Percentiles rank a stretch among this genome's conserved stretches.
Evolutionary conservation across 2,888 invertebrate genomes (phyloP).

Genomic region (Limenitis camilla): DNA sequence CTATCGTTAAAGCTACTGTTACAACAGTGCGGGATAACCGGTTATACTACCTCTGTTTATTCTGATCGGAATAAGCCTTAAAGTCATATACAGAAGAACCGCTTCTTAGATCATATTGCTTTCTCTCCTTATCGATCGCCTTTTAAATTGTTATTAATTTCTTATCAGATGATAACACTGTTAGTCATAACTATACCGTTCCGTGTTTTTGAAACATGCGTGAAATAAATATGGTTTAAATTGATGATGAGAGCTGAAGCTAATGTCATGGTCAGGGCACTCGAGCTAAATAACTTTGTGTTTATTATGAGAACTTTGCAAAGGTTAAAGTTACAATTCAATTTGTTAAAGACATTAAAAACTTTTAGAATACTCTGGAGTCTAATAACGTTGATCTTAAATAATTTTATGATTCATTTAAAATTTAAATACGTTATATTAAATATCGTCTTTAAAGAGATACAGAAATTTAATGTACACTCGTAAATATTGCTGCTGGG

Average conservation of each 20-base stretch:
- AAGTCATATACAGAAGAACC: conserved; percentile 34
- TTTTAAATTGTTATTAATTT: conserved; percentile 37
- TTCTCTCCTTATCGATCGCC: conserved; percentile 37
- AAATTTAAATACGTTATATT: conserved; percentile 18
- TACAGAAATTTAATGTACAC: conserved; percentile 33
- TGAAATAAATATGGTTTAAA: neutral
- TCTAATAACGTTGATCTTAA: conserved; percentile 9
- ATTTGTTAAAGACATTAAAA: conserved; percentile 2
- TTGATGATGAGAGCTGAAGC: neutral
- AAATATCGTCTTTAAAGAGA: conserved; percentile 26
- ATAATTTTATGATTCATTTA: conserved; percentile 21
- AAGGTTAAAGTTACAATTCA: conserved; percentile 5
- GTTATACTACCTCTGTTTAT: conserved; percentile 54
- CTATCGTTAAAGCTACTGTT: conserved; percentile 67
- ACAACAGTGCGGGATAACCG: conserved; percentile 50
- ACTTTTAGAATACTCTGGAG: conserved; percentile 11
- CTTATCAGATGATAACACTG: conserved; percentile 33
- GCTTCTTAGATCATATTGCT: conserved; percentile 32
- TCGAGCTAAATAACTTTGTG: neutral
- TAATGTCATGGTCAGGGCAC: neutral
- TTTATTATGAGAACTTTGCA: neutral
- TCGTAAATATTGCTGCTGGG: conserved; percentile 24
- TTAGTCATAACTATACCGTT: conserved; percentile 20
- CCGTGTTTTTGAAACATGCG: conserved; percentile 13
- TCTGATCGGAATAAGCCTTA: conserved; percentile 42